Evolutionary conservation across 2,888 invertebrate species (phyloP).

Genomic region (Tetanocera ferruginea): DNA sequence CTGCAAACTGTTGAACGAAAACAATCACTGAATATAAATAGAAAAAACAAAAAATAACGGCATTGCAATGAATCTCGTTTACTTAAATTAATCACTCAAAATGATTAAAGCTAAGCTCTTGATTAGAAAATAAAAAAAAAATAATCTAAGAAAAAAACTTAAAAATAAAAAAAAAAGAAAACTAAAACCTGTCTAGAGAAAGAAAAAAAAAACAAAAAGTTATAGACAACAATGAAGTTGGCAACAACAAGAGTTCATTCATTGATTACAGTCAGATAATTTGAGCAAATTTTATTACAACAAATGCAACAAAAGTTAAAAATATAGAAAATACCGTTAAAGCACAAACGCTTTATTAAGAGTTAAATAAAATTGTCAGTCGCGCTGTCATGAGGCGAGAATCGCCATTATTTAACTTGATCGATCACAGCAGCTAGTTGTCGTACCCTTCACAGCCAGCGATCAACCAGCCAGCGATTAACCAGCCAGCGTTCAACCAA

Average conservation of each 20-base stretch:
- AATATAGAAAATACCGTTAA: neutral
- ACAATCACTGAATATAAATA: neutral
- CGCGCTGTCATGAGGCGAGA: neutral
- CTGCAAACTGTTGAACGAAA: neutral
- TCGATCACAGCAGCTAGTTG: neutral
- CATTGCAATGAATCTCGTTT: neutral
- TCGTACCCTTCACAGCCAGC: neutral
- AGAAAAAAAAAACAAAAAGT: neutral
- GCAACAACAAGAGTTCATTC: slow-evolving; percentile 16
- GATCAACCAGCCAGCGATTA: neutral
- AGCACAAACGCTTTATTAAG: neutral
- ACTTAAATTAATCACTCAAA: slow-evolving; percentile 4
- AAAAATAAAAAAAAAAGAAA: neutral
- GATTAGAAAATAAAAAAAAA: no score
- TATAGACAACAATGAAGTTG: neutral
- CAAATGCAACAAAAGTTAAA: neutral
- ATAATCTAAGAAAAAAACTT: neutral
- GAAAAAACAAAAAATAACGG: neutral
- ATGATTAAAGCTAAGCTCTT: neutral
- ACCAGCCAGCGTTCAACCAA: neutral
- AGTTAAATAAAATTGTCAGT: slow-evolving; percentile 7
- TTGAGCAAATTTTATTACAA: slow-evolving; percentile 16
- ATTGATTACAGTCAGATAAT: neutral
- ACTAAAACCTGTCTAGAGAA: neutral
- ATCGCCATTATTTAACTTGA: slow-evolving; percentile 28